Evolutionary conservation across 2,888 invertebrate genomes (phyloP).

Genomic region (Malachius bipustulatus): DNA sequence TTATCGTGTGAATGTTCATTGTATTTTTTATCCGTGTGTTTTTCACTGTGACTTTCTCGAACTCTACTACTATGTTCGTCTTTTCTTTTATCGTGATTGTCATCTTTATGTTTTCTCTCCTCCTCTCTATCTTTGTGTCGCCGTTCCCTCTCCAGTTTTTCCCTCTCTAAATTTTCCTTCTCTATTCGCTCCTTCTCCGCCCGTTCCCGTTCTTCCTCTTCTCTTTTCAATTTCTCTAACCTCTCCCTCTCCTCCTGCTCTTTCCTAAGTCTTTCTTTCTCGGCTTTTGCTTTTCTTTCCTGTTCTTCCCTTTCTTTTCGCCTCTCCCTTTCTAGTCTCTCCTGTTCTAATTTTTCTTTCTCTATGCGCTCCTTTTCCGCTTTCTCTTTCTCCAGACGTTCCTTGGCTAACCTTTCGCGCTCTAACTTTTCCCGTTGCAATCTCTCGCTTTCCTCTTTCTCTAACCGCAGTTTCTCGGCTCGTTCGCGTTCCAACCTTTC

Average conservation of each 20-base stretch:
- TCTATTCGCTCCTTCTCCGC: slow-evolving; percentile 16
- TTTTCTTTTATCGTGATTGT: slow-evolving; percentile 37
- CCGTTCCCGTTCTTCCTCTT: slow-evolving; percentile 30
- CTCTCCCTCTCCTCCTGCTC: slow-evolving; percentile 31
- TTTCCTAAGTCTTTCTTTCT: slow-evolving; percentile 30
- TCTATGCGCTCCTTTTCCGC: slow-evolving; percentile 28
- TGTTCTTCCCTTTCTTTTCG: slow-evolving; percentile 36
- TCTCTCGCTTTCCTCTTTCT: slow-evolving; percentile 32
- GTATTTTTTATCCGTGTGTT: slow-evolving; percentile 31
- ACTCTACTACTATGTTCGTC: slow-evolving; percentile 43
- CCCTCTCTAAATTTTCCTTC: slow-evolving; percentile 17
- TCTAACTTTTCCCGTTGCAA: slow-evolving; percentile 33
- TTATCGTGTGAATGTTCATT: slow-evolving; percentile 28
- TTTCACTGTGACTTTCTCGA: slow-evolving; percentile 41
- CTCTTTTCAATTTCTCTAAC: slow-evolving; percentile 33
- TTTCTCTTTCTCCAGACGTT: slow-evolving; percentile 34
- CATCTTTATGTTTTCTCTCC: slow-evolving; percentile 30
- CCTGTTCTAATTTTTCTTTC: slow-evolving; percentile 32
- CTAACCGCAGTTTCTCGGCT: slow-evolving; percentile 19
- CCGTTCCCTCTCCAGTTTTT: slow-evolving; percentile 30
- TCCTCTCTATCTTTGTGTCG: slow-evolving; percentile 32
- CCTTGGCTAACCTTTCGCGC: slow-evolving; percentile 30
- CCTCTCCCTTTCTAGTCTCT: slow-evolving; percentile 28
- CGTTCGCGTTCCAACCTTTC: slow-evolving; percentile 29
- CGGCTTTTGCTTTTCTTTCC: slow-evolving; percentile 30